These are phyloP conservation scores for Hydrolagus affinis DNA, from an alignment of 2,113 vertebrate genomes.

Conservation along the genomic window DNA sequence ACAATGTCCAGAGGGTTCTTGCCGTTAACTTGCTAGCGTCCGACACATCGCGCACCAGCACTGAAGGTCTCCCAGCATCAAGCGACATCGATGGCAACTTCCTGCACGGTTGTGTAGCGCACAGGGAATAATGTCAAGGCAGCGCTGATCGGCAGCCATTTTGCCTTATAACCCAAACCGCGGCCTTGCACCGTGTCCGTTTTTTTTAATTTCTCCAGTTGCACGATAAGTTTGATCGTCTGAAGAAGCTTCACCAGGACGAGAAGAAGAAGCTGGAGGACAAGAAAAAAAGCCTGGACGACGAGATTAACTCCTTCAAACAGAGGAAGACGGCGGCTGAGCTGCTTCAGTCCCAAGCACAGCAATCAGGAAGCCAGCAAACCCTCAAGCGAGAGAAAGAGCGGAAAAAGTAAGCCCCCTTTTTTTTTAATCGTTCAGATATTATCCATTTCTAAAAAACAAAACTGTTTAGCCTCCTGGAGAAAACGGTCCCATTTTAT, in stretches of 20 bases:
- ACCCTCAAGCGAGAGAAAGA: constrained; percentile 97
- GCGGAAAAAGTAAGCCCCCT: constrained; percentile 92
- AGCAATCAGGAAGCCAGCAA: constrained; percentile 90
- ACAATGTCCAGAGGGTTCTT: no score
- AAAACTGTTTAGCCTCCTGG: neutral
- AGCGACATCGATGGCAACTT: neutral
- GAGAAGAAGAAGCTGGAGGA: constrained; percentile 98
- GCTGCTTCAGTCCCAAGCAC: constrained; percentile 83
- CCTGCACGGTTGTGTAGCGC: neutral
- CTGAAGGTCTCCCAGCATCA: no score
- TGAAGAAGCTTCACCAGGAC: constrained; percentile 95
- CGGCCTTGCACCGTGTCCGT: no score
- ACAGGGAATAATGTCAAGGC: no score
- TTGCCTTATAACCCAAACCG: no score
- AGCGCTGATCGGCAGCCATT: no score
- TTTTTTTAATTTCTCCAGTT: constrained; percentile 52
- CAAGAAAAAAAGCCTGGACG: constrained; percentile 86
- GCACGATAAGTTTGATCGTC: constrained; percentile 92
- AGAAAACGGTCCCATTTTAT: neutral
- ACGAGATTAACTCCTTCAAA: constrained; percentile 89
- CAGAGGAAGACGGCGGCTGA: constrained; percentile 93
- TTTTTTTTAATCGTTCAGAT: neutral
- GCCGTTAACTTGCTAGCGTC: no score
- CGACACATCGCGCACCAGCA: no score
- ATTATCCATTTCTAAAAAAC: constrained; percentile 24